Evolutionary conservation across 2,797 vertebrate species (phyloP).

Genomic region (Cercopithecus diana): DNA sequence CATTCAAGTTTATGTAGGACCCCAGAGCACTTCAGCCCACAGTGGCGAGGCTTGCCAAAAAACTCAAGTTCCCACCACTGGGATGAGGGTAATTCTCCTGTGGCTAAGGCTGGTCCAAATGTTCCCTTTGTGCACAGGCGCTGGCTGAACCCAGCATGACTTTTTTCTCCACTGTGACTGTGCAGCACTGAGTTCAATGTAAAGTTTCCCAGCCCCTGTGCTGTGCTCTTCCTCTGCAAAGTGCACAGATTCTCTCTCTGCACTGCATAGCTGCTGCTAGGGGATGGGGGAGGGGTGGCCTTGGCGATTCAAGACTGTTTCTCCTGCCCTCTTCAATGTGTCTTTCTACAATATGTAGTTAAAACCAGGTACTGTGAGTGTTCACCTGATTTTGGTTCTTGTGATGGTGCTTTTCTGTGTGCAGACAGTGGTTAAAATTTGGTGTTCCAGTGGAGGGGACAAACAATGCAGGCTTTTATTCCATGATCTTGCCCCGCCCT

Average conservation of each 20-base stretch:
- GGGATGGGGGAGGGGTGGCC: too few relatives aligned
- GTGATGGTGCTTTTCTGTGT: background rate
- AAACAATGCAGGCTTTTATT: background rate
- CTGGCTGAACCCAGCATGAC: background rate
- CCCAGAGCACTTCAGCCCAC: background rate
- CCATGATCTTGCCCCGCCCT: background rate
- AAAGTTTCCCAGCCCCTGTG: background rate
- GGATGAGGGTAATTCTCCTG: background rate
- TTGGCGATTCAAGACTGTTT: too few relatives aligned
- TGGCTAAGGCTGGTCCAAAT: background rate
- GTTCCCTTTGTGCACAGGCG: background rate
- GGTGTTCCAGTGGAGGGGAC: background rate
- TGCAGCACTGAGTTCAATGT: background rate
- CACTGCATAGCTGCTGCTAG: too few relatives aligned
- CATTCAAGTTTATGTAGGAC: background rate
- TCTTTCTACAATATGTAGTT: too few relatives aligned
- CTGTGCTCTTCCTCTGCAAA: too few relatives aligned
- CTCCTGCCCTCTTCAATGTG: too few relatives aligned
- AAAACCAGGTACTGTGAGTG: too few relatives aligned
- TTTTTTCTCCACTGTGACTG: background rate
- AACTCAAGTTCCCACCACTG: background rate
- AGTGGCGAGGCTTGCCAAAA: background rate
- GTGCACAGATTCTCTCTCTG: too few relatives aligned
- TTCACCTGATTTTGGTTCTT: too few relatives aligned
- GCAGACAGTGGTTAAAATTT: background rate